Conservation (phyloP, 2,888 invertebrate genomes). For the Mesoligia furuncula region DNA sequence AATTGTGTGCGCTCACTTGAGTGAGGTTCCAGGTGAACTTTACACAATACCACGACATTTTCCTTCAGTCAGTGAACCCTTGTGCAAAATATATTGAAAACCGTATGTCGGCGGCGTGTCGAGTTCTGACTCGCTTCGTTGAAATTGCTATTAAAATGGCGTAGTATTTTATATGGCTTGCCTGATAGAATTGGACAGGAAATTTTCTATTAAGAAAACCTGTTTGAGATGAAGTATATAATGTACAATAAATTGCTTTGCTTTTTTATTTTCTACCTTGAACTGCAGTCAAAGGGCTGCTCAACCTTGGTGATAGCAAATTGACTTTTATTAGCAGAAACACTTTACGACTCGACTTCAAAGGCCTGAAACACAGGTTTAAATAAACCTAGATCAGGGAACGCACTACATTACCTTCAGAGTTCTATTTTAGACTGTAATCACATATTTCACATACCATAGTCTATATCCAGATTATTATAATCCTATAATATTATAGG, state of each 20-base stretch:
- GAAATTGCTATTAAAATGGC: conserved; percentile 10
- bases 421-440: no score
- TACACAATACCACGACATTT: not conserved
- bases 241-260: not conserved
- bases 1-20: not conserved
- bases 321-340: not conserved
- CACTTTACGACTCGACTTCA: not conserved
- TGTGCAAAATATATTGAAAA: conserved; percentile 14
- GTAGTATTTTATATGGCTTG: conserved; percentile 23
- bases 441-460: no score
- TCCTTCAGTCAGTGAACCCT: not conserved
- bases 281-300: not conserved
- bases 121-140: not conserved
- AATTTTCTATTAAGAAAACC: not conserved
- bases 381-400: no score
- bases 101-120: not conserved
- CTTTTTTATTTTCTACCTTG: no score
- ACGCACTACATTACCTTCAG: no score
- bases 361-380: no score
- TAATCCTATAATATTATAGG: no score
- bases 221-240: not conserved
- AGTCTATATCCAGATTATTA: no score
- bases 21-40: not conserved
- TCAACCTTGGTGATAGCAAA: not conserved
- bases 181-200: not conserved